Percentiles rank a stretch among this genome's conserved stretches.
Conservation (phyloP, 2,888 invertebrate species). For the Phyllotreta cruciferae region DNA sequence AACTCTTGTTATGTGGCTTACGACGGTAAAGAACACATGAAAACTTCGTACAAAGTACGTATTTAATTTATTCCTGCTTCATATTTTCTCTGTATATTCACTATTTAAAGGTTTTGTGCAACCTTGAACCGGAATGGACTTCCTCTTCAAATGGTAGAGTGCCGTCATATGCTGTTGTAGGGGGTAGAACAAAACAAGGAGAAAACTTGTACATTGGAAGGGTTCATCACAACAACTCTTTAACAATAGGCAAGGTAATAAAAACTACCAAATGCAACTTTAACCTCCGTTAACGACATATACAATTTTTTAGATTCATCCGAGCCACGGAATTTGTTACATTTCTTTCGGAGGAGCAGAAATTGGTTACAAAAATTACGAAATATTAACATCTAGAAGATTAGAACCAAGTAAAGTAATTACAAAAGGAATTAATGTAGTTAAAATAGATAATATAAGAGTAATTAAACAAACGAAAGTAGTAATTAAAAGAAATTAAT, state of each 20-base stretch:
- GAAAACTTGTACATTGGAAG: conserved; percentile 66
- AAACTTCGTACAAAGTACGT: conserved; percentile 65
- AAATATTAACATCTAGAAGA: too few species aligned
- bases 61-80: background rate
- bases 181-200: conserved; percentile 63
- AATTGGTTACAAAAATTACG: conserved; percentile 38
- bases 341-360: conserved; percentile 44
- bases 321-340: conserved; percentile 43
- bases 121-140: conserved; percentile 64
- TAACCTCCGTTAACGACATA: too few species aligned
- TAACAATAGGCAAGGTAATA: conserved; percentile 65
- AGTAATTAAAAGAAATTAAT: too few species aligned
- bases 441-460: too few species aligned
- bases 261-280: background rate
- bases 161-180: conserved; percentile 64
- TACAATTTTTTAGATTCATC: conserved; percentile 40
- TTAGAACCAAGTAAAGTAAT: too few species aligned
- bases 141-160: conserved; percentile 58
- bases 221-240: conserved; percentile 63
- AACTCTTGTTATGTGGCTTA: conserved; percentile 69
- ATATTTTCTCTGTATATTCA: conserved; percentile 3
- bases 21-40: conserved; percentile 68
- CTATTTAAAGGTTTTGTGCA: conserved; percentile 61
- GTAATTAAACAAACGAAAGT: too few species aligned
- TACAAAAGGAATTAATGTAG: too few species aligned